A percentile compares a stretch with the other conserved stretches of the same genome.
Evolutionary conservation across 2,113 vertebrate species (phyloP).

Genomic region (Thalassarche chlororhynchos): DNA sequence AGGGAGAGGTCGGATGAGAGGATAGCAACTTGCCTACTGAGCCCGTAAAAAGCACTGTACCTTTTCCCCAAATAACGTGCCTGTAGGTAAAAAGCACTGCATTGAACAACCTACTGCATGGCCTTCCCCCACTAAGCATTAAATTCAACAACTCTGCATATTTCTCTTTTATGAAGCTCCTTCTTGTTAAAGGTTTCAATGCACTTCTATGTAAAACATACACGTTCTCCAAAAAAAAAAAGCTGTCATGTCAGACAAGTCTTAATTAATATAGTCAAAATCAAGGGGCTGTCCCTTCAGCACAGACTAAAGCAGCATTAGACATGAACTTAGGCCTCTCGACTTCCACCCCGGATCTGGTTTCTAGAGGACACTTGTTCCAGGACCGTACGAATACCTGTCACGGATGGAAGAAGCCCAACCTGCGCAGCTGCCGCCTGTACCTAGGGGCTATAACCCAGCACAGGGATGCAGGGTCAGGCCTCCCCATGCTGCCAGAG

Average conservation of each 20-base stretch:
- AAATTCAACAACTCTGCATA: fast-evolving
- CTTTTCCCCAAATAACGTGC: fast-evolving
- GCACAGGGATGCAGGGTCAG: not conserved
- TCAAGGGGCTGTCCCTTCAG: not conserved
- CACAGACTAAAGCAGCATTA: not conserved
- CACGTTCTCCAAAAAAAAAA: not conserved
- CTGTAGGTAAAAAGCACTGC: not conserved
- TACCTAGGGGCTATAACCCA: not conserved
- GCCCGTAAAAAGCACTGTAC: fast-evolving
- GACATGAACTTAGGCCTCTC: not conserved
- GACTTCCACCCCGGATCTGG: not conserved
- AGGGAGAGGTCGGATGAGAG: not conserved
- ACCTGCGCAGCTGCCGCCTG: not conserved
- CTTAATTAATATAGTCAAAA: not conserved
- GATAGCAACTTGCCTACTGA: not conserved
- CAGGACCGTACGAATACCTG: fast-evolving
- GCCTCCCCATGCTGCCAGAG: not conserved
- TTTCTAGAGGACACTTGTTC: not conserved
- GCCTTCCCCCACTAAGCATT: fast-evolving
- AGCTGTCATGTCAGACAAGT: not conserved
- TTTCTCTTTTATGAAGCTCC: not conserved
- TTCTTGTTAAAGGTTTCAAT: not conserved
- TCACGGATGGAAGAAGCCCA: not conserved
- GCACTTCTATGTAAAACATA: not conserved
- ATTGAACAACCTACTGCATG: fast-evolving